Percentiles rank a stretch among this genome's conserved stretches.
Conservation (phyloP, 2,888 invertebrate genomes). For the Anorthoa munda region DNA sequence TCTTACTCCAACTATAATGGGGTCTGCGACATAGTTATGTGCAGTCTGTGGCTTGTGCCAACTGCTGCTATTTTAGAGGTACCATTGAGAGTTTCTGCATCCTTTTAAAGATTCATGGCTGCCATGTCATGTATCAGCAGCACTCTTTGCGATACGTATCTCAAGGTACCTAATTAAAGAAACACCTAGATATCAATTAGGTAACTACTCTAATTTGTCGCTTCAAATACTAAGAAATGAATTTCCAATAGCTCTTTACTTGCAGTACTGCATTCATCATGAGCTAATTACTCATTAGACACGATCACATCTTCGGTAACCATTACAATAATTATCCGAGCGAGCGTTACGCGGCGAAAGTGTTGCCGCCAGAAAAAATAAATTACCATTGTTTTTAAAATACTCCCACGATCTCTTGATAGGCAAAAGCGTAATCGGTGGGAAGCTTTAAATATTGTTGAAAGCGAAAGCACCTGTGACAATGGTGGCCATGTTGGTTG, state of each 20-base stretch:
- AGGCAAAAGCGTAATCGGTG: constrained; percentile 88
- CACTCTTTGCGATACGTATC: no score
- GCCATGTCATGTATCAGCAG: no score
- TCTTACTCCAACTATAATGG: background rate
- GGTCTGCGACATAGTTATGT: background rate
- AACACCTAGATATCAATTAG: background rate
- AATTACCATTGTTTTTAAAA: constrained; percentile 84
- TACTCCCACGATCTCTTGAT: constrained; percentile 89
- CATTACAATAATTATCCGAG: constrained; percentile 76
- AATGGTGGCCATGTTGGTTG: constrained; percentile 74
- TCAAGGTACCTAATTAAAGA: no score
- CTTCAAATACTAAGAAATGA: constrained; percentile 1
- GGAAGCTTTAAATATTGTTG: constrained; percentile 82
- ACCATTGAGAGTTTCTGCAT: background rate
- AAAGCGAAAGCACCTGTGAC: constrained; percentile 86
- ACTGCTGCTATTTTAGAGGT: background rate
- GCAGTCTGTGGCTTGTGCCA: background rate
- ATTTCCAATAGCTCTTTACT: background rate
- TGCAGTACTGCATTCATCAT: constrained; percentile 27
- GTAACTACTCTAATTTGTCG: background rate
- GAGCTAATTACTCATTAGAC: constrained; percentile 69
- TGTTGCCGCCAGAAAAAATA: constrained; percentile 83
- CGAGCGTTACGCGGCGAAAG: constrained; percentile 85
- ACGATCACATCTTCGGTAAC: constrained; percentile 70
- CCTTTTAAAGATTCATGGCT: background rate